A percentile compares a stretch with the other conserved stretches of the same genome.
Conservation (phyloP, 2,797 vertebrate species). For the Hemitrygon akajei region DNA sequence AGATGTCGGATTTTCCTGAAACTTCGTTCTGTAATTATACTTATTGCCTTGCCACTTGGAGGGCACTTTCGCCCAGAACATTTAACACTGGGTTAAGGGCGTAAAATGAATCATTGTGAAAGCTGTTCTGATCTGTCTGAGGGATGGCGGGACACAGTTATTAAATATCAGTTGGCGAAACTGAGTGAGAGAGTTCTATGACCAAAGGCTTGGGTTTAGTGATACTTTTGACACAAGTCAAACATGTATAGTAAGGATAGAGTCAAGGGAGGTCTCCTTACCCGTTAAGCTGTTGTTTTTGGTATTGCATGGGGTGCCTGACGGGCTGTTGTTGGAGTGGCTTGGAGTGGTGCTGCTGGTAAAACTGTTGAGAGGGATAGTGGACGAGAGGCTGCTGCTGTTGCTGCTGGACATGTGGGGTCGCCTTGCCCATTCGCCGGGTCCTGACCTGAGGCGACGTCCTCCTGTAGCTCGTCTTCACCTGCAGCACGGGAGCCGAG, state of each 20-base stretch:
- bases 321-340: slow-evolving; percentile 37
- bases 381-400: slow-evolving; percentile 43
- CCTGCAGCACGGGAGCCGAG: slow-evolving; percentile 39
- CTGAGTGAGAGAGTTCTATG: neutral
- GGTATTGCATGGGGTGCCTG: slow-evolving; percentile 46
- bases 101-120: neutral
- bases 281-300: slow-evolving; percentile 54
- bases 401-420: slow-evolving; percentile 53
- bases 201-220: neutral
- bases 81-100: neutral
- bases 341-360: slow-evolving; percentile 45
- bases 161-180: neutral
- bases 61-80: neutral
- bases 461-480: slow-evolving; percentile 46
- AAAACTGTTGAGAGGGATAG: slow-evolving; percentile 49
- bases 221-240: slow-evolving; percentile 39
- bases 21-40: neutral
- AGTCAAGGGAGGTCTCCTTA: slow-evolving; percentile 48
- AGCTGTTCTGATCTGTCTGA: neutral
- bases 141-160: neutral
- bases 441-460: slow-evolving; percentile 59
- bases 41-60: too few species aligned
- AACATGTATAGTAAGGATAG: neutral
- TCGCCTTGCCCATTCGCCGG: slow-evolving; percentile 68
- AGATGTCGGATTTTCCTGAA: neutral